These are phyloP conservation scores for Sebastes glaucus DNA, from an alignment of 2,797 vertebrate species.

Conservation along the genomic window DNA sequence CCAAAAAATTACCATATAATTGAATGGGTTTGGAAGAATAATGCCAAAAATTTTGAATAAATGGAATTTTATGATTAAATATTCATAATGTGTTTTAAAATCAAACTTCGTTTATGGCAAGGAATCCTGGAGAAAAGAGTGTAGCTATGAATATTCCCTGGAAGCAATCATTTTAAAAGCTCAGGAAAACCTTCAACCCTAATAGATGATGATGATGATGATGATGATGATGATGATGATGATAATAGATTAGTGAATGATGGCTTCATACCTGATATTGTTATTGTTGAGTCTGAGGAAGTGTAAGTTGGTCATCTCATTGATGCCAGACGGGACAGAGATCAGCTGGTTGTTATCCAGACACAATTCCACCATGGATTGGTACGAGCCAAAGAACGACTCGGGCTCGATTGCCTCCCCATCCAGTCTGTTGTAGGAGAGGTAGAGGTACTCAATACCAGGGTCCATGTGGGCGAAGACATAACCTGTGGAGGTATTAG, in stretches of 20 bases:
- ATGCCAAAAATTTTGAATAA: background rate
- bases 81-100: background rate
- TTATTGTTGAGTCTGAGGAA: slow-evolving; percentile 95
- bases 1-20: no score
- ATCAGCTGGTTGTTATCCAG: slow-evolving; percentile 93
- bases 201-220: background rate
- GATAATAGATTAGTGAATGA: no score
- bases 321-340: slow-evolving; percentile 88
- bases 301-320: slow-evolving; percentile 91
- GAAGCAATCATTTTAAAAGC: background rate
- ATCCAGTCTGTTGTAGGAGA: slow-evolving; percentile 93
- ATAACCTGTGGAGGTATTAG: slow-evolving; percentile 77
- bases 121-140: background rate
- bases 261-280: slow-evolving; percentile 87
- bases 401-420: slow-evolving; percentile 88
- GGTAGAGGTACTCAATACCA: slow-evolving; percentile 94
- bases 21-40: background rate
- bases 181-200: no score
- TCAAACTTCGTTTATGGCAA: background rate
- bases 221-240: no score
- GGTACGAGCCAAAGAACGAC: slow-evolving; percentile 91
- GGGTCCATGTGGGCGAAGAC: slow-evolving; percentile 96
- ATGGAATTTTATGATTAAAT: background rate
- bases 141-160: background rate
- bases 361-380: slow-evolving; percentile 92